phyloP scores from a whole-genome alignment of 1,140 invertebrate species.

The Geopemphigus sp. region DNA sequence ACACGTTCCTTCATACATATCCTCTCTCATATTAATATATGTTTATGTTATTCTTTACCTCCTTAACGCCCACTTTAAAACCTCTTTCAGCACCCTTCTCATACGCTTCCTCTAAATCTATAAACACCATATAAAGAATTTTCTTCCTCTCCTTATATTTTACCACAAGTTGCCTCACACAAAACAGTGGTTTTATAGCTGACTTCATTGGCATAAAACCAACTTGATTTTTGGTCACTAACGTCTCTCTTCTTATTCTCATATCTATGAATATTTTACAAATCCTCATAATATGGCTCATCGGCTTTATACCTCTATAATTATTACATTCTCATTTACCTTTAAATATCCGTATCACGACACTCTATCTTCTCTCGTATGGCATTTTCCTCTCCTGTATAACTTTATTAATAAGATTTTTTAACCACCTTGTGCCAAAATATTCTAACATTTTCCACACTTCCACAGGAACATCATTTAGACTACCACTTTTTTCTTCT shows the following conservation, averaged over 20 bases:
- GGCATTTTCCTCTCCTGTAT: not conserved
- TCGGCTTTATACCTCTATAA: not conserved
- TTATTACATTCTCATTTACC: not conserved
- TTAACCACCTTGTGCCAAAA: not conserved
- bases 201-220: not conserved
- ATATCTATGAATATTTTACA: not conserved
- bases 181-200: not conserved
- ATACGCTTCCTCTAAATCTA: too few relatives aligned
- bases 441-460: not conserved
- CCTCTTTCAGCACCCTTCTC: too few relatives aligned
- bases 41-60: too few relatives aligned
- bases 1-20: too few relatives aligned
- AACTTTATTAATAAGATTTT: not conserved
- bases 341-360: not conserved
- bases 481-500: too few relatives aligned
- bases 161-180: not conserved
- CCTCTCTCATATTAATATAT: too few relatives aligned
- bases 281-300: not conserved
- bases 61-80: too few relatives aligned
- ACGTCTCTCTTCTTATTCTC: not conserved
- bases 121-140: too few relatives aligned
- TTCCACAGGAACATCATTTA: too few relatives aligned
- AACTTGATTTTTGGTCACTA: not conserved
- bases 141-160: too few relatives aligned
- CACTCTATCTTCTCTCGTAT: not conserved